Evolutionary conservation across 2,113 vertebrate genomes (phyloP).

Genomic region (Neodon shergylaensis): DNA sequence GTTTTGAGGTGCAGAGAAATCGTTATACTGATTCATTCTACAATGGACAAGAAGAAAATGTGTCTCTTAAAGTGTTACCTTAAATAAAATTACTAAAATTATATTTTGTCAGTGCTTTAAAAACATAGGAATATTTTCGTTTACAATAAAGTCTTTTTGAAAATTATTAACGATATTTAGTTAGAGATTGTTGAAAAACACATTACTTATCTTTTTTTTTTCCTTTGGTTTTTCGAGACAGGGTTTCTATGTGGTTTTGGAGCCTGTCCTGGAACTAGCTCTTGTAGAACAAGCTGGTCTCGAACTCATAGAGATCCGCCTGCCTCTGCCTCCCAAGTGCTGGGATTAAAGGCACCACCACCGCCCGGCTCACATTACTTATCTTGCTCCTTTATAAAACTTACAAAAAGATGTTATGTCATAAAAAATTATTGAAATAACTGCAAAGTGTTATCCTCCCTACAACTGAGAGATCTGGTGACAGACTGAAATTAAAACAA

Average conservation of each 20-base stretch:
- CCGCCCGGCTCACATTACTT: fast-evolving
- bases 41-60: background rate
- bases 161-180: conserved; percentile 16
- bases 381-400: conserved; percentile 17
- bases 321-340: no score
- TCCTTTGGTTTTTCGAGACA: no score
- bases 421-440: background rate
- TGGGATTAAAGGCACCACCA: no score
- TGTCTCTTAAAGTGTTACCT: background rate
- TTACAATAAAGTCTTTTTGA: background rate
- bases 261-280: no score
- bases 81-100: conserved; percentile 8
- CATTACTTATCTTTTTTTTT: background rate
- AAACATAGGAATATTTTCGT: conserved; percentile 23
- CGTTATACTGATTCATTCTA: background rate
- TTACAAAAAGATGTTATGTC: conserved; percentile 34
- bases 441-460: background rate
- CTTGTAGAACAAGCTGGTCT: no score
- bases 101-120: conserved; percentile 15
- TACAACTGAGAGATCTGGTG: conserved; percentile 22
- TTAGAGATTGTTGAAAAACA: background rate
- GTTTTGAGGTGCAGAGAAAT: background rate
- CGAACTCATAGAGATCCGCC: no score
- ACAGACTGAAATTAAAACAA: background rate
- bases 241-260: no score